phyloP scores from a whole-genome alignment of 2,797 vertebrate species.

The Siniperca undulata region DNA sequence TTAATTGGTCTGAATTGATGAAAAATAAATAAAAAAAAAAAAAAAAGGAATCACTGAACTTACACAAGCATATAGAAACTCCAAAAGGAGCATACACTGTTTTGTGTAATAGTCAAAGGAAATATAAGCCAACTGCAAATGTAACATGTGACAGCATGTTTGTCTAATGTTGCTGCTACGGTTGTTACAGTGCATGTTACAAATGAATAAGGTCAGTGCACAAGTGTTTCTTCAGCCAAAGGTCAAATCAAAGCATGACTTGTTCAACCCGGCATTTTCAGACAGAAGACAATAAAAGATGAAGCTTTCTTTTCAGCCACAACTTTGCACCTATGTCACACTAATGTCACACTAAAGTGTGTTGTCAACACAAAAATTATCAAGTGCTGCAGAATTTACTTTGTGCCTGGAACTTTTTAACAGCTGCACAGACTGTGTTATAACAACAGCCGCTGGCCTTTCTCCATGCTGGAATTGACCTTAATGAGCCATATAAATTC shows the following conservation, averaged over 20 bases:
- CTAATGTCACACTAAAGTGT: neutral
- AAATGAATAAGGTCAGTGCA: constrained; percentile 46
- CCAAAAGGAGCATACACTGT: constrained; percentile 31
- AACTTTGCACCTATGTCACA: constrained; percentile 35
- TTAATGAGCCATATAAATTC: constrained; percentile 56
- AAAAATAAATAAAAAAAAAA: neutral
- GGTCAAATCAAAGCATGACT: constrained; percentile 59
- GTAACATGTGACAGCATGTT: constrained; percentile 61
- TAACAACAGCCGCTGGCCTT: constrained; percentile 33
- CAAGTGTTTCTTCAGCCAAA: constrained; percentile 34
- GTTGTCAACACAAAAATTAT: constrained; percentile 15
- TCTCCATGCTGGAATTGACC: constrained; percentile 36
- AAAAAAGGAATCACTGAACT: constrained; percentile 17
- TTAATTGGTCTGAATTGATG: constrained; percentile 36
- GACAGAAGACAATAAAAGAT: neutral
- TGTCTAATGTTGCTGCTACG: constrained; percentile 47
- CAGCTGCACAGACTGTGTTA: constrained; percentile 32
- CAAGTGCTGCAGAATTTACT: constrained; percentile 42
- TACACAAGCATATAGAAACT: neutral
- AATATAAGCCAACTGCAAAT: constrained; percentile 67
- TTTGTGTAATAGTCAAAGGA: constrained; percentile 47
- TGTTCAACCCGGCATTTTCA: constrained; percentile 12
- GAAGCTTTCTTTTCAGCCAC: constrained; percentile 20
- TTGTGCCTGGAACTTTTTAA: constrained; percentile 67
- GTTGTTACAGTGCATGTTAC: constrained; percentile 36